Base-by-base conservation (phyloP, 2,888 invertebrate genomes). In the Steinernema carpocapsae region DNA sequence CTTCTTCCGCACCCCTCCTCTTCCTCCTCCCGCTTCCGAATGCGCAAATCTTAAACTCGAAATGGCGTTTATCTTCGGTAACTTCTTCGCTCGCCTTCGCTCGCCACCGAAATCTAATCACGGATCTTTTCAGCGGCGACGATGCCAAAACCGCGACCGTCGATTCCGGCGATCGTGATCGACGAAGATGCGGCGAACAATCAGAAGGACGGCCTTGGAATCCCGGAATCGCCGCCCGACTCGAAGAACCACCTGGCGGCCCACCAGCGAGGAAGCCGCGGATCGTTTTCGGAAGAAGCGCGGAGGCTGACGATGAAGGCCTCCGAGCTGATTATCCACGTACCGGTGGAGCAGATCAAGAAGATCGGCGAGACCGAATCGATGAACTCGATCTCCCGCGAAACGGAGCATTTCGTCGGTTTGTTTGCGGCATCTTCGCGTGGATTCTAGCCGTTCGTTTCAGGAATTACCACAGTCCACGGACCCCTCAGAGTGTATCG, bases 321-420 rank as follows among this genome's bases (percentile, higher is more conserved):
- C 0, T 83, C 84, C 1, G 80, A 84, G 70, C 74, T 84, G 71
- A 82, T 83, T 64, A 78, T 85, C 19, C 79, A 83, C 45, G 79
- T 85, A 42, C 85, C 85, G 6, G 83, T 80, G 22, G 79, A 78
- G 32, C 84, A 84, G 64, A 74, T 86, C 45, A 76, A 77, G 43
- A 82, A 77, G 71, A 83, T 86, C 43, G 80, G 82, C 12, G 79
- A 82, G 26, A 84, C 85, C 1, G 78, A 80, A 56, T 83, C 85
- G 14, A 79, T 86, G 17, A 79, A 76, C 14, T 85, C 85, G 43
- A 76, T 85, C 14, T 77, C 79, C 14, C 72, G 82, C 29, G 86
- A 86, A 59, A 83, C 84, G 0, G 80, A 85, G 46, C 85, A 85
- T 74, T 86, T 86, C 75, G 83, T 83, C 24, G 85, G 85, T 85